Base-by-base conservation (phyloP, 2,888 invertebrate species). In the Gasteruption jaculator region DNA sequence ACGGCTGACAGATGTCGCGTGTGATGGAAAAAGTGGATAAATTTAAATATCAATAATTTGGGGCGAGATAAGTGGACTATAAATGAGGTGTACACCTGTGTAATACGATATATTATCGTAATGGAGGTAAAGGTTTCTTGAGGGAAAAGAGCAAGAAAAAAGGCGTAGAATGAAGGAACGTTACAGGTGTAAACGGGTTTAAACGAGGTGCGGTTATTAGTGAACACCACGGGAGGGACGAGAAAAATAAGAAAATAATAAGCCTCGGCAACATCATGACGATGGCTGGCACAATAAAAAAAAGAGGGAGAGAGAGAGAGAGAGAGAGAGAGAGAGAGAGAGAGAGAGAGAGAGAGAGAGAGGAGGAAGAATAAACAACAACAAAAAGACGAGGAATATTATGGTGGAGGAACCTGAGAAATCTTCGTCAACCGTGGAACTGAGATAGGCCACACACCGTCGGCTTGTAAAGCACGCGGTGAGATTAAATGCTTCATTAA, bases 401-500 rank as follows among this genome's bases (percentile, higher is more conserved):
- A 43, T 41, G 41, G 19, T 41, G 38, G 52, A 40, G 46, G 40
- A 40, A 32, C 43, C 46, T 38, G 56, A 54, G 56, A 57, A 57
- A 54, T 60, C 50, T 57, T 61, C 60, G 63, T 65, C 65, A 65
- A 63, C 57, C 54, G 49, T 54, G 44, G 29, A 53, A 53, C 54
- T 47, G 43, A 56, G 58, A 60, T 53, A 53, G 67, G 62, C 66
- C 68, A 70, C 69, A 69, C 68, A 68, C 58, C 60, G 62, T 50
- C 60, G 60, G 64, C 66, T 66, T 65, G 68, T 68, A 68, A 70
- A 67, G 68, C 69, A 68, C 61, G 68, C 66, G 57, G 68, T 46
- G 65, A 67, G 69, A 69, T 69, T 68, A 68, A 70, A 68, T 66
- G 68, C 68, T 68, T 69, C 70, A 68, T 69, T 69, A 69, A 70